phyloP scores from a whole-genome alignment of 2,113 vertebrate species.

The Nerophis lumbriciformis region DNA sequence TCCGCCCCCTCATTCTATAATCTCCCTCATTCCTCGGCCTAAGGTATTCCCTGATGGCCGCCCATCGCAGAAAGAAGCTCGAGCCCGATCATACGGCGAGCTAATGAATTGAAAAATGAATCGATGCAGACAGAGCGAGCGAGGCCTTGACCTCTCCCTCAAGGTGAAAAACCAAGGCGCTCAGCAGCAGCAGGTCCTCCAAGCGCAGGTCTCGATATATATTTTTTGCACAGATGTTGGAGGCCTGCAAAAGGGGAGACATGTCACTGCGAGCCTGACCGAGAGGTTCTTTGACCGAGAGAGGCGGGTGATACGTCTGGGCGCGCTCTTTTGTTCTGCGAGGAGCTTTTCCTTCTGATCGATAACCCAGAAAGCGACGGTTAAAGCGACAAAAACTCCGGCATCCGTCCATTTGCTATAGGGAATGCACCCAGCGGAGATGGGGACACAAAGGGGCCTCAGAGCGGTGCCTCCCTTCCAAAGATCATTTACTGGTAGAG shows the following conservation, averaged over 20 bases:
- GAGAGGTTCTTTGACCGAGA: slow-evolving; percentile 48
- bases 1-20: slow-evolving; percentile 47
- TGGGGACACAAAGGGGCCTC: slow-evolving; percentile 63
- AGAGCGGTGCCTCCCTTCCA: slow-evolving; percentile 35
- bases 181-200: slow-evolving; percentile 64
- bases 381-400: slow-evolving; percentile 58
- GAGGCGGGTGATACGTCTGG: slow-evolving; percentile 58
- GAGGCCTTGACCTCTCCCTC: slow-evolving; percentile 67
- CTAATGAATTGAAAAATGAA: slow-evolving; percentile 78
- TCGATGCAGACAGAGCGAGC: slow-evolving; percentile 69
- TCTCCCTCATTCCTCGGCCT: slow-evolving; percentile 59
- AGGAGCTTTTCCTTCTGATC: slow-evolving; percentile 60
- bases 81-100: slow-evolving; percentile 69
- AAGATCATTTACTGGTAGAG: slow-evolving; percentile 35
- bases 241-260: slow-evolving; percentile 55
- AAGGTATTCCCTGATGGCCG: slow-evolving; percentile 69
- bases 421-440: slow-evolving; percentile 59
- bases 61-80: slow-evolving; percentile 70
- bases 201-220: slow-evolving; percentile 61
- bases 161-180: slow-evolving; percentile 71
- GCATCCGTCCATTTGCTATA: slow-evolving; percentile 63
- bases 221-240: slow-evolving; percentile 73
- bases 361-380: slow-evolving; percentile 50
- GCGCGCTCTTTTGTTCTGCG: slow-evolving; percentile 64
- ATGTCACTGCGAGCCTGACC: slow-evolving; percentile 52